Percentiles rank a stretch among this genome's conserved stretches.
These are phyloP conservation scores for Tyrannus savana DNA, from an alignment of 2,113 vertebrate species.

Conservation along the genomic window DNA sequence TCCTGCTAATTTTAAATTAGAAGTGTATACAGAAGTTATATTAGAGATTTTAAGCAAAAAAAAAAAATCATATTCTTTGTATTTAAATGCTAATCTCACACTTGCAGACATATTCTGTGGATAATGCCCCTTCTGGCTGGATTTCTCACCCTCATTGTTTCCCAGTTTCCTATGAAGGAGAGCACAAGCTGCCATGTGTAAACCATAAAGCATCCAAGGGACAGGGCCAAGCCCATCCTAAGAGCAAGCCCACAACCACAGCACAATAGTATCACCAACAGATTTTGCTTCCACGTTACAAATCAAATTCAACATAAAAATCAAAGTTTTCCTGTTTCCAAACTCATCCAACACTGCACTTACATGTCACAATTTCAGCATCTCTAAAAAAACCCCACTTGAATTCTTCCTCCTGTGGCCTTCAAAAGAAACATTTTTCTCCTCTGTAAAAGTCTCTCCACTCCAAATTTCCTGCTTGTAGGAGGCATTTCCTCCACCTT, in stretches of 20 bases:
- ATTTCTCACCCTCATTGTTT: neutral
- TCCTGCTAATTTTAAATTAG: neutral
- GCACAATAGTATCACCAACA: neutral
- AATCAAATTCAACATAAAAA: slow-evolving; percentile 23
- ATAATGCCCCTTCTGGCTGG: slow-evolving; percentile 15
- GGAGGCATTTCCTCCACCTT: neutral
- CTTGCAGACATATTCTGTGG: neutral
- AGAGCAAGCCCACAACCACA: neutral
- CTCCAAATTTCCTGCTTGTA: neutral
- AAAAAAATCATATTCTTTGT: neutral
- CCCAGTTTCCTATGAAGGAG: neutral
- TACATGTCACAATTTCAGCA: neutral
- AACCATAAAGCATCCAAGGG: neutral
- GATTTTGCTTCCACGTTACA: neutral
- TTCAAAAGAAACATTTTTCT: neutral
- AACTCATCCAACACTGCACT: neutral
- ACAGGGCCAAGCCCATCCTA: neutral
- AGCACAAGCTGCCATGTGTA: neutral
- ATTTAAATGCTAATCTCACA: neutral
- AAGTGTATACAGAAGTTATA: neutral
- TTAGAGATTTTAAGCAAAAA: neutral
- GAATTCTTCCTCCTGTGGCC: neutral
- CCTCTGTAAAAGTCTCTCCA: neutral
- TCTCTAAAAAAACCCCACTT: neutral
- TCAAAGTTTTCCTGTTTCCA: slow-evolving; percentile 25